phyloP scores from a whole-genome alignment of 2,113 vertebrate genomes.

The Hypocryptadius cinnamomeus region DNA sequence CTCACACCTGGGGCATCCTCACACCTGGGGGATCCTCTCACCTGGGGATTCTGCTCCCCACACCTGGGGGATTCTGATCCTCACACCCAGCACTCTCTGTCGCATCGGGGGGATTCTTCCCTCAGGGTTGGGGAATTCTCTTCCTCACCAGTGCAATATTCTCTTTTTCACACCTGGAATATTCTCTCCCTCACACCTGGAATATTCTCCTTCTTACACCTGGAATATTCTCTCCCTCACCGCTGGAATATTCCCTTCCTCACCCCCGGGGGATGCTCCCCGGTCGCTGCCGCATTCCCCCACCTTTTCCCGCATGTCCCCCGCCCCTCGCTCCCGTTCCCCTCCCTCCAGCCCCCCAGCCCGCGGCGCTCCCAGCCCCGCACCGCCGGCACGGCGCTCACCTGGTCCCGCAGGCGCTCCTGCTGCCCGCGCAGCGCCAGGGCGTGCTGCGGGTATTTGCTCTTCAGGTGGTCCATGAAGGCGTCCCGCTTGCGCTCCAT shows the following conservation, averaged over 20 bases:
- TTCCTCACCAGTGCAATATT: accelerated
- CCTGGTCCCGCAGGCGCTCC: constrained; percentile 87
- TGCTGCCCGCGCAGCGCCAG: constrained; percentile 82
- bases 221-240: neutral
- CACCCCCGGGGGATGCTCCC: too few species aligned
- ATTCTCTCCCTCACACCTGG: neutral
- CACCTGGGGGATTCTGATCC: too few species aligned
- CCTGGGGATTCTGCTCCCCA: too few species aligned
- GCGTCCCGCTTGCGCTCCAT: constrained; percentile 93
- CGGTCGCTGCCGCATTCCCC: accelerated
- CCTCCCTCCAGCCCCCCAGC: neutral
- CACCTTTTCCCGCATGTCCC: neutral
- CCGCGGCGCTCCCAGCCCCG: accelerated
- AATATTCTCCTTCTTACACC: too few species aligned
- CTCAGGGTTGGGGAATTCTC: too few species aligned
- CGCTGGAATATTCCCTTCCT: neutral
- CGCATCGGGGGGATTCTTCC: too few species aligned
- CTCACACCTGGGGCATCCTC: too few species aligned
- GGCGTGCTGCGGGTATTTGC: constrained; percentile 92
- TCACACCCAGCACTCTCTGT: too few species aligned
- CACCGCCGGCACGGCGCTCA: neutral
- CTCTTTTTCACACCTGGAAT: accelerated
- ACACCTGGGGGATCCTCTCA: neutral
- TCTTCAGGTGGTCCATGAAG: constrained; percentile 98
- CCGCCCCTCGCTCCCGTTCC: accelerated